Conservation (phyloP, 1,140 invertebrate genomes). For the Drosophila sucinea region DNA sequence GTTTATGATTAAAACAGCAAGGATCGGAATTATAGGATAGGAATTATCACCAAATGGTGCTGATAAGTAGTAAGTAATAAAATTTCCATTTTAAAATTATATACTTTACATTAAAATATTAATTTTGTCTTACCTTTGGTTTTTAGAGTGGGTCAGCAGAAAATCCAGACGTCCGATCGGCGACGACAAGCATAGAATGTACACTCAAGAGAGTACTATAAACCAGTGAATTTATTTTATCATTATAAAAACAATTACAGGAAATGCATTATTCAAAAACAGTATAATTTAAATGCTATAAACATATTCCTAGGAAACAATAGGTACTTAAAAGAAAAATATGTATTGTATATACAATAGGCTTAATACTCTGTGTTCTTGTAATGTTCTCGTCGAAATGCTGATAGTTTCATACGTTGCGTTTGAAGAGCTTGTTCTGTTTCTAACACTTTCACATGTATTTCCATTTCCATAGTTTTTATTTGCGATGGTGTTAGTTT, state of each 20-base stretch:
- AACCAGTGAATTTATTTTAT: not conserved
- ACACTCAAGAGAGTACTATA: not conserved
- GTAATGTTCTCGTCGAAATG: constrained; percentile 96
- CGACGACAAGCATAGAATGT: no score
- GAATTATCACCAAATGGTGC: no score
- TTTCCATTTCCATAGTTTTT: constrained; percentile 97
- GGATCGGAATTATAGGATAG: no score
- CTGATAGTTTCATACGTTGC: constrained; percentile 92
- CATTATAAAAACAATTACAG: constrained; percentile 6
- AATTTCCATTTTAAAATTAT: no score
- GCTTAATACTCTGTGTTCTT: constrained; percentile 79
- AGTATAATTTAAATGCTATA: constrained; percentile 4
- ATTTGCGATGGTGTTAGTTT: constrained; percentile 96
- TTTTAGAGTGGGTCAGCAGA: no score
- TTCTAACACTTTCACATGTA: constrained; percentile 95
- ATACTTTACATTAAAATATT: no score
- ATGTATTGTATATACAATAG: constrained; percentile 22
- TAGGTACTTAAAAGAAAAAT: not conserved
- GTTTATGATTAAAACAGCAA: no score
- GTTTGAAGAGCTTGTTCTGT: constrained; percentile 94
- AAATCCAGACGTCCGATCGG: no score
- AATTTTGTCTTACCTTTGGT: no score
- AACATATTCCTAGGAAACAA: constrained; percentile 14
- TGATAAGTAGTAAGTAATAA: no score
- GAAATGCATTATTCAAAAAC: not conserved